Evolutionary conservation across 2,797 vertebrate genomes (phyloP), one percentile per base, ranked within the genome.

Genomic region (Yasuhikotakia modesta): DNA sequence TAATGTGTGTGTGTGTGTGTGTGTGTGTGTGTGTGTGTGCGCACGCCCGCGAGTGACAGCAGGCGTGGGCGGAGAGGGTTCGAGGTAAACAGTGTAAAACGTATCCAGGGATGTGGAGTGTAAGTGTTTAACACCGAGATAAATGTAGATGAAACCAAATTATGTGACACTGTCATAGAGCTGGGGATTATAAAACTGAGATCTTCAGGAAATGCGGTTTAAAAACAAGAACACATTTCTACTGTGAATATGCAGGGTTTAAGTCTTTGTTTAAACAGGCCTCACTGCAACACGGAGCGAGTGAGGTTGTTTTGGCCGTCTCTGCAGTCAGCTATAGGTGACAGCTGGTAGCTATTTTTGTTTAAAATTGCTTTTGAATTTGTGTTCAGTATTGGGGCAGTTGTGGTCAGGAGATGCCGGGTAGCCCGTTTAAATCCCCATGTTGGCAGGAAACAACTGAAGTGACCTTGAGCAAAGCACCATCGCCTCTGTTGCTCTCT

Each of bases 11-110:
- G 70, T 86, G 71, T 76, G 39, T 65, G 81, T 82, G 58, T 65
- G 81, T 82, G 58, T 60, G 77, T 73, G 14, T 50, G 71, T 76
- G 39, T 65, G 81, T 82, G 58, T 65, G 81, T 82, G 58, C 57
- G 77, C 72, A 11, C 50, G 4, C 68, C 45, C 79, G 64, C 55
- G 72, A 76, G 71, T 73, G 76, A 69, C 27, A 69, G 74, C 55
- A 32, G 19, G 55, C 7, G 75, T 70, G 30, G 67, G 75, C 24
- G 75, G 45, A 22, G 11, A 63, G 75, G 50, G 30, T 78, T 69
- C 11, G 45, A 63, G 67, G 67, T 77, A 70, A 77, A 77, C 66
- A n/a, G 43, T 60, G 35, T 61, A 52, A 78, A 27, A 78, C 43
- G 66, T 63, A 70, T 63, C 57, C 45, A 43, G 45, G 30, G 66